Evolutionary conservation across 1,140 invertebrate species (phyloP).

Genomic region (Pogonomyrmex barbatus): DNA sequence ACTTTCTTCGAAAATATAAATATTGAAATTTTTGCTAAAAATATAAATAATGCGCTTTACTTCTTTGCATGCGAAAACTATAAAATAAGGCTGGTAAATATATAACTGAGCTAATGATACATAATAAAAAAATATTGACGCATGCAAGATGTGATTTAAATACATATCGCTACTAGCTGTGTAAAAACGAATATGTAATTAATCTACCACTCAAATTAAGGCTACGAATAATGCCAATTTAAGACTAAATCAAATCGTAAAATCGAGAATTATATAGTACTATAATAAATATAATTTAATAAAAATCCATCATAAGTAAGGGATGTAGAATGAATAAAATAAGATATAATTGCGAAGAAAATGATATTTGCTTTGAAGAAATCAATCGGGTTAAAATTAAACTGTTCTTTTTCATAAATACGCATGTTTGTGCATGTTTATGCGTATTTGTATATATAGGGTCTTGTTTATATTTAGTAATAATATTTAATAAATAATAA

Average conservation of each 20-base stretch:
- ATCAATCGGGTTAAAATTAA: slow-evolving; percentile 75
- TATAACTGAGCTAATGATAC: slow-evolving; percentile 8
- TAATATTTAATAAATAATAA: slow-evolving; percentile 27
- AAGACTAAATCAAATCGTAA: slow-evolving; percentile 1
- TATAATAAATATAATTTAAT: slow-evolving; percentile 42
- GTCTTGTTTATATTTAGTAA: slow-evolving; percentile 47
- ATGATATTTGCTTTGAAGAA: slow-evolving; percentile 31
- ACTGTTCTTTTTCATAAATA: slow-evolving; percentile 75
- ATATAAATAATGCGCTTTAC: not conserved
- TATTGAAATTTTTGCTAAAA: not conserved
- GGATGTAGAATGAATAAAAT: not conserved
- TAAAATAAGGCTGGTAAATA: not conserved
- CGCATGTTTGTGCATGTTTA: slow-evolving; percentile 26
- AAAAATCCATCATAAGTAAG: slow-evolving; percentile 14
- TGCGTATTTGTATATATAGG: slow-evolving; percentile 26
- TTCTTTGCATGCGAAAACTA: slow-evolving; percentile 36
- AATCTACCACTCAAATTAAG: slow-evolving; percentile 35
- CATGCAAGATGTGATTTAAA: slow-evolving; percentile 47
- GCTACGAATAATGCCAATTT: slow-evolving; percentile 18
- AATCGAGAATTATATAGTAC: slow-evolving; percentile 38
- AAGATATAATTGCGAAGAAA: not conserved
- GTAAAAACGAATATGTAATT: slow-evolving; percentile 23
- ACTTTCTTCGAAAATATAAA: slow-evolving; percentile 19
- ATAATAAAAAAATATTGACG: slow-evolving; percentile 7
- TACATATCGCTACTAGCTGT: slow-evolving; percentile 32